Evolutionary conservation across 2,888 invertebrate species (phyloP).

Genomic region (Agonopterix heracliana): DNA sequence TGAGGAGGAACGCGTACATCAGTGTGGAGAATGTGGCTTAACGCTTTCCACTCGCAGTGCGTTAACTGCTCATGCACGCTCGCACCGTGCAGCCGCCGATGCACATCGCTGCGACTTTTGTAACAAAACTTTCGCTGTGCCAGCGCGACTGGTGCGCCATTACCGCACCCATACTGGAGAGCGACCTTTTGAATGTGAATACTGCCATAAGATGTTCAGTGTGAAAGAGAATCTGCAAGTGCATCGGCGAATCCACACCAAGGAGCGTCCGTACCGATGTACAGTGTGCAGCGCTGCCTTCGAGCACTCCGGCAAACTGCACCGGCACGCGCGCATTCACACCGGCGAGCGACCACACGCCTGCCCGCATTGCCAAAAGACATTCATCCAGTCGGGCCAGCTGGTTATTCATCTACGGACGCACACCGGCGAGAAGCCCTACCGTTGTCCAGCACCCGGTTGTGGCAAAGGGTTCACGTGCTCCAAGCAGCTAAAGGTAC

Average conservation of each 20-base stretch:
- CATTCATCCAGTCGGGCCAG: slow-evolving; percentile 94
- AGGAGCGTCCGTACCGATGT: slow-evolving; percentile 93
- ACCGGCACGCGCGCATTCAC: slow-evolving; percentile 93
- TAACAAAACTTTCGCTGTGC: slow-evolving; percentile 93
- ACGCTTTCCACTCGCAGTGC: slow-evolving; percentile 85
- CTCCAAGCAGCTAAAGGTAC: slow-evolving; percentile 93
- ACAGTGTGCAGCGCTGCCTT: slow-evolving; percentile 92
- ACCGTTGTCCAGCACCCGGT: slow-evolving; percentile 85
- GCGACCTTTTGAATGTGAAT: slow-evolving; percentile 93
- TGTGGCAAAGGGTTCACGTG: slow-evolving; percentile 95
- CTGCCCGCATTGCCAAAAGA: slow-evolving; percentile 90
- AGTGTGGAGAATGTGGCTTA: slow-evolving; percentile 84
- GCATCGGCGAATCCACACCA: slow-evolving; percentile 92
- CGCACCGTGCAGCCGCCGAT: slow-evolving; percentile 73
- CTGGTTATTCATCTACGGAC: slow-evolving; percentile 93
- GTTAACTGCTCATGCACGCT: slow-evolving; percentile 82
- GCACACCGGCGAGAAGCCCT: slow-evolving; percentile 92
- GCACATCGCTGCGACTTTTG: slow-evolving; percentile 94
- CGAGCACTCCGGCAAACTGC: slow-evolving; percentile 92
- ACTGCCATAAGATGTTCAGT: slow-evolving; percentile 94
- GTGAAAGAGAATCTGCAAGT: slow-evolving; percentile 95
- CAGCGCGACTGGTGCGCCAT: slow-evolving; percentile 89
- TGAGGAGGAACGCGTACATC: slow-evolving; percentile 67
- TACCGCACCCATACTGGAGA: slow-evolving; percentile 94
- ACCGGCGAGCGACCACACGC: slow-evolving; percentile 94